phyloP scores from a whole-genome alignment of 2,797 vertebrate species.

The Argyrosomus regius region DNA sequence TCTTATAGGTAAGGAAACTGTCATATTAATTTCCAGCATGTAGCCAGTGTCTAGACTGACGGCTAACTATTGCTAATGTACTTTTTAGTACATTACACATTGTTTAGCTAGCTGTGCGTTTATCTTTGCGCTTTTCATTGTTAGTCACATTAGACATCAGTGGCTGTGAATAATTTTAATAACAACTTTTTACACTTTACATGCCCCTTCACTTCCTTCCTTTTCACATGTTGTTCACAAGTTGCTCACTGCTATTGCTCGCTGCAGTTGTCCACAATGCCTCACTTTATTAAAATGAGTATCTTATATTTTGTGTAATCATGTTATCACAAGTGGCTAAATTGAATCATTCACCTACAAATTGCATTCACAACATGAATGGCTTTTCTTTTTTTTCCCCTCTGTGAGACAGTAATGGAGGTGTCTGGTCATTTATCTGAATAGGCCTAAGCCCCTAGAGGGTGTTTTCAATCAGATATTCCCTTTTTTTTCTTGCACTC shows the following conservation, averaged over 20 bases:
- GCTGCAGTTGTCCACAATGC: background rate
- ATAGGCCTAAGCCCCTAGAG: slow-evolving; percentile 6
- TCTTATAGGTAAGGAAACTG: background rate
- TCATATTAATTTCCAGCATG: background rate
- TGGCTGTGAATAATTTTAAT: background rate
- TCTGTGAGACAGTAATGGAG: background rate
- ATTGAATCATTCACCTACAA: slow-evolving; percentile 7
- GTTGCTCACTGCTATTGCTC: background rate
- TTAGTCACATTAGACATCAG: background rate
- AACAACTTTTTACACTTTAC: background rate
- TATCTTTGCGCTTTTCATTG: background rate
- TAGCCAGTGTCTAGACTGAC: background rate
- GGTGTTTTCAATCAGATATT: slow-evolving; percentile 36
- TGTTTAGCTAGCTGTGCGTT: background rate
- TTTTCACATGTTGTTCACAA: background rate
- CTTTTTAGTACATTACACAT: no score
- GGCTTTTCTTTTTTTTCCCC: background rate
- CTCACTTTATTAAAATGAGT: background rate
- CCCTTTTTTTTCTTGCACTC: background rate
- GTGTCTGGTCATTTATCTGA: slow-evolving; percentile 18
- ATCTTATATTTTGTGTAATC: background rate
- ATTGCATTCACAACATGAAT: slow-evolving; percentile 1
- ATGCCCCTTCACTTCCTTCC: background rate
- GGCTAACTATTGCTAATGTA: background rate
- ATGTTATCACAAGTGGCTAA: background rate